These are phyloP conservation scores for Myripristis murdjan DNA, from an alignment of 2,797 vertebrate genomes.

Conservation along the genomic window DNA sequence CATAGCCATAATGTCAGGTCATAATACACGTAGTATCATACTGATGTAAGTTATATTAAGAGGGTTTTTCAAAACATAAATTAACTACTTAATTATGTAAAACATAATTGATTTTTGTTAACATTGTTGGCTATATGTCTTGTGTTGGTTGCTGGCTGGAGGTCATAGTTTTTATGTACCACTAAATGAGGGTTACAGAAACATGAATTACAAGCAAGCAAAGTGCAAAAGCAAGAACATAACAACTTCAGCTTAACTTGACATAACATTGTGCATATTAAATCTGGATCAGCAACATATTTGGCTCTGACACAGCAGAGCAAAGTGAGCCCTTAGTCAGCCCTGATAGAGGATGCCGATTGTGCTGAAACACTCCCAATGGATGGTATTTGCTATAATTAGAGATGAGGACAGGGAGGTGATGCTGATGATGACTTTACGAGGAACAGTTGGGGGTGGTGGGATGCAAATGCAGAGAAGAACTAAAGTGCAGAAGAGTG, in stretches of 20 bases:
- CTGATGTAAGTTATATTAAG: too few species aligned
- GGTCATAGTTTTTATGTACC: slow-evolving; percentile 9
- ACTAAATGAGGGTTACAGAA: not conserved
- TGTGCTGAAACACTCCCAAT: slow-evolving; percentile 13
- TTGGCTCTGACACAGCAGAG: slow-evolving; percentile 8
- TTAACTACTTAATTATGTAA: too few species aligned
- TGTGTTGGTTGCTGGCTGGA: not conserved
- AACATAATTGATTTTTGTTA: not conserved
- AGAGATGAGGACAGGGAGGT: not conserved
- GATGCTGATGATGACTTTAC: slow-evolving; percentile 3
- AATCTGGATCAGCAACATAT: slow-evolving; percentile 2
- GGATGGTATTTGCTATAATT: slow-evolving; percentile 6
- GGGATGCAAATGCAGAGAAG: not conserved
- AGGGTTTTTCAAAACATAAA: too few species aligned
- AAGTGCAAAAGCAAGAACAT: slow-evolving; percentile 1
- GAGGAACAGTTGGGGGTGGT: slow-evolving; percentile 4
- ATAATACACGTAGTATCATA: not conserved
- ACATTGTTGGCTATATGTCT: not conserved
- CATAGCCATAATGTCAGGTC: too few species aligned
- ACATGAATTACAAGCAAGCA: slow-evolving; percentile 3
- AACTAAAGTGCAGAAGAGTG: not conserved
- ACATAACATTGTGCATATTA: not conserved
- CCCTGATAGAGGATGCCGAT: not conserved
- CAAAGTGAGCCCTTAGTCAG: slow-evolving; percentile 11
- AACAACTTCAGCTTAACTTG: too few species aligned